Base-by-base conservation (phyloP, 2,113 vertebrate genomes). In the Furnarius figulus region DNA sequence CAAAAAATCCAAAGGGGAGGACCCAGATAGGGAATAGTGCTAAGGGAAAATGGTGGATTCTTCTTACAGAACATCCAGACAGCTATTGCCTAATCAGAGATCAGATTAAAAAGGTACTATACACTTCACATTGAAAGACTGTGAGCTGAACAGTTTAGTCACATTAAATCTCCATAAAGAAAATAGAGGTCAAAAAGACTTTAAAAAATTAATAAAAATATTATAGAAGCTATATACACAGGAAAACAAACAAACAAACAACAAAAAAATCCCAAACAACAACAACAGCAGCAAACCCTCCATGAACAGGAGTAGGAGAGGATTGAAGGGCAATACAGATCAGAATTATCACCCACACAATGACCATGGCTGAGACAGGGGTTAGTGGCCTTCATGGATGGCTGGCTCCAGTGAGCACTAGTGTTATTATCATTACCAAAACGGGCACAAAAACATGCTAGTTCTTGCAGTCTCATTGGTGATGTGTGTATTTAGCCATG, bases 341-440 rank as follows among this genome's bases (percentile, higher is more conserved):
- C 0, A 0, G 10, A 68, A 56, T 49, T 53, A 50, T 20, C 5
- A 28, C 4, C 31, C 0, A 0, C 10, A 78, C 12, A 14, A 15
- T 46, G 49, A 37, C 14, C 8, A 4, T 22, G 47, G 8, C 3
- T 75, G 58, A 79, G 53, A 50, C 7, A 25, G 7, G 5, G 7
- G 2, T n/a, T 55, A 71, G 14, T 28, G 21, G 24, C 12, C 25
- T 52, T 17, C 12, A 47, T 3, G n/a, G 12, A 31, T 5, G 42
- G 3, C 23, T 59, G n/a, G 3, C 21, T 82, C 31, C 42, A 53
- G 18, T 8, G 3, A 65, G 19, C 24, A 27, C 3, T 44, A 28
- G 10, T 12, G 21, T 13, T 42, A 19, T 7, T 63, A 5, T 23
- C 56, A 22, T 39, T 85, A 63, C 12, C 4, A 68, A 81, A 55